Evolutionary conservation across 2,888 invertebrate species (phyloP).

Genomic region (Lysandra coridon): DNA sequence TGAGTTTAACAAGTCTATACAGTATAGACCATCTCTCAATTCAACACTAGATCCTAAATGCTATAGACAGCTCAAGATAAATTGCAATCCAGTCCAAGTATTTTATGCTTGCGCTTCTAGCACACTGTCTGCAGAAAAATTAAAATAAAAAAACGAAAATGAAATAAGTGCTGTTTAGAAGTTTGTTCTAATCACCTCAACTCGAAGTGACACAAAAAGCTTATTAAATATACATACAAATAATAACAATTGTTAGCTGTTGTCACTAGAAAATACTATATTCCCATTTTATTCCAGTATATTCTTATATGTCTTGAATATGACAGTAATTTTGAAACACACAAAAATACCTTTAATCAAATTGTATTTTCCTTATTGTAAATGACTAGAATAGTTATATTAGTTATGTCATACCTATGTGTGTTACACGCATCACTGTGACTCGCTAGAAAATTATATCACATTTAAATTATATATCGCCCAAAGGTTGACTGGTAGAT

Average conservation of each 20-base stretch:
- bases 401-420: background rate
- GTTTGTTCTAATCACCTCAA: too few relatives aligned
- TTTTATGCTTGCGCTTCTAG: background rate
- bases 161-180: too few relatives aligned
- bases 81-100: background rate
- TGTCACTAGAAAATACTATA: too few relatives aligned
- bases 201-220: too few relatives aligned
- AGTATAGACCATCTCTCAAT: background rate
- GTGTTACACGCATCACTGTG: background rate
- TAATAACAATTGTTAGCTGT: too few relatives aligned
- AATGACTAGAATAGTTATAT: background rate
- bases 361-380: background rate
- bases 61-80: background rate
- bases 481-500: too few relatives aligned
- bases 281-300: background rate
- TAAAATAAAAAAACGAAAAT: too few relatives aligned
- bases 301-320: background rate
- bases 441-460: background rate
- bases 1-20: background rate
- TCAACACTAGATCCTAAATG: background rate
- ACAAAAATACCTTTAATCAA: background rate
- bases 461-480: too few relatives aligned
- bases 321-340: background rate
- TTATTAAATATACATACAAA: too few relatives aligned
- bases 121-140: background rate